Conservation (phyloP, 1,140 invertebrate species). For the Drosophila rhopaloa region DNA sequence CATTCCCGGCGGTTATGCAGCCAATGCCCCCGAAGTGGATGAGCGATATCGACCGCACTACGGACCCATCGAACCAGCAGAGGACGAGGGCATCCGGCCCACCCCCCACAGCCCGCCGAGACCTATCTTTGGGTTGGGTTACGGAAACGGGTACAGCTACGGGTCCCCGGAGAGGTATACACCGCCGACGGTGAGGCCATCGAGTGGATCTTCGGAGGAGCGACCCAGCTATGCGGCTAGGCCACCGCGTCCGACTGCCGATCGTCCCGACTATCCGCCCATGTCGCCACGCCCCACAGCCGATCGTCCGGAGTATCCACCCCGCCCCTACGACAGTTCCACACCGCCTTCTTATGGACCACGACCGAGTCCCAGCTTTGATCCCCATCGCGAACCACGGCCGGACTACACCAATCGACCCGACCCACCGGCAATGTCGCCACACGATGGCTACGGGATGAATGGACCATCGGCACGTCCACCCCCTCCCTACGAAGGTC, state of each 20-base stretch:
- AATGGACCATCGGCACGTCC: conserved; percentile 50
- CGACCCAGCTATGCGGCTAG: conserved; percentile 55
- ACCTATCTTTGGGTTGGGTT: conserved; percentile 78
- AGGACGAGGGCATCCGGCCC: conserved; percentile 45
- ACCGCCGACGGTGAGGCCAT: conserved; percentile 63
- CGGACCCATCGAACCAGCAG: conserved; percentile 17
- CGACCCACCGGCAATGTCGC: conserved; percentile 51
- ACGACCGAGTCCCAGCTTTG: conserved; percentile 52
- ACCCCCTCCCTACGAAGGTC: conserved; percentile 38
- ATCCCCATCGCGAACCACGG: conserved; percentile 54
- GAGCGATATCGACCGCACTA: conserved; percentile 71
- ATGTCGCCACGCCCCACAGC: conserved; percentile 42
- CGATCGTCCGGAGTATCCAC: conserved; percentile 43
- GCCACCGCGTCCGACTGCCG: conserved; percentile 46
- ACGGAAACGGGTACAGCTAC: conserved; percentile 83
- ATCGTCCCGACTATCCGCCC: conserved; percentile 40
- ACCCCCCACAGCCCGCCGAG: conserved; percentile 66
- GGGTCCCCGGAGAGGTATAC: conserved; percentile 72
- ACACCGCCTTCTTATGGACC: conserved; percentile 57
- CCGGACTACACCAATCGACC: conserved; percentile 79
- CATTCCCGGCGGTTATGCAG: conserved; percentile 78
- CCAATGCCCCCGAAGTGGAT: conserved; percentile 74
- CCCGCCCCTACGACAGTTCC: conserved; percentile 50
- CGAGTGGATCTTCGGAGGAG: conserved; percentile 36
- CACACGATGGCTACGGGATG: conserved; percentile 48